These are phyloP conservation scores for Rachycentron canadum DNA, from an alignment of 2,797 vertebrate genomes.

Conservation along the genomic window DNA sequence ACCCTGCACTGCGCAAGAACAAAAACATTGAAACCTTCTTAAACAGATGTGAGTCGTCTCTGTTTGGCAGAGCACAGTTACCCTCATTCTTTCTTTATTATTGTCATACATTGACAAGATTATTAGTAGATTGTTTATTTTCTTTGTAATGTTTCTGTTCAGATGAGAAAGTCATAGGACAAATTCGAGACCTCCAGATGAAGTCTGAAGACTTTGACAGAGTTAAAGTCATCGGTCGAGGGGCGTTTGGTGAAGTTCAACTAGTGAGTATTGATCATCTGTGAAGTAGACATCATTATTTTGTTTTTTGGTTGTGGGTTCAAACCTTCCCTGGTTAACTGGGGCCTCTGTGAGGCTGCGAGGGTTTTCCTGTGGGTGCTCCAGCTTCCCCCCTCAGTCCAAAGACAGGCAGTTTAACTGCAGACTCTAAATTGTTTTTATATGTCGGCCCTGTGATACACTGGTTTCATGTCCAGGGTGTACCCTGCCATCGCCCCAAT, in stretches of 20 bases:
- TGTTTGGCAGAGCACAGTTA: not conserved
- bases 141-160: constrained; percentile 17
- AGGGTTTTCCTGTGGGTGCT: too few species aligned
- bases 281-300: not conserved
- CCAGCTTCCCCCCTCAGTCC: too few species aligned
- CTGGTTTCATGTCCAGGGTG: too few species aligned
- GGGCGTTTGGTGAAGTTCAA: constrained; percentile 98
- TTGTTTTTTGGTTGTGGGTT: not conserved
- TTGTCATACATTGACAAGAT: not conserved
- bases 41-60: constrained; percentile 94
- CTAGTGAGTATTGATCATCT: constrained; percentile 87
- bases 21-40: constrained; percentile 99
- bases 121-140: not conserved
- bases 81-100: not conserved
- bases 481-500: too few species aligned
- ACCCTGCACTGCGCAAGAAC: constrained; percentile 97
- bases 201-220: constrained; percentile 98
- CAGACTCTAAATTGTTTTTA: too few species aligned
- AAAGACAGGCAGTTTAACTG: too few species aligned
- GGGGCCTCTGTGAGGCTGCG: too few species aligned
- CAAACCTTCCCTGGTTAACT: too few species aligned
- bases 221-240: constrained; percentile 99
- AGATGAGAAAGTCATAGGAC: constrained; percentile 95
- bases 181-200: constrained; percentile 94
- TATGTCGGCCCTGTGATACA: too few species aligned